Evolutionary conservation across 2,888 invertebrate genomes (phyloP), one percentile per base, ranked within the genome.

Genomic region (Philhelius pedissequus): DNA sequence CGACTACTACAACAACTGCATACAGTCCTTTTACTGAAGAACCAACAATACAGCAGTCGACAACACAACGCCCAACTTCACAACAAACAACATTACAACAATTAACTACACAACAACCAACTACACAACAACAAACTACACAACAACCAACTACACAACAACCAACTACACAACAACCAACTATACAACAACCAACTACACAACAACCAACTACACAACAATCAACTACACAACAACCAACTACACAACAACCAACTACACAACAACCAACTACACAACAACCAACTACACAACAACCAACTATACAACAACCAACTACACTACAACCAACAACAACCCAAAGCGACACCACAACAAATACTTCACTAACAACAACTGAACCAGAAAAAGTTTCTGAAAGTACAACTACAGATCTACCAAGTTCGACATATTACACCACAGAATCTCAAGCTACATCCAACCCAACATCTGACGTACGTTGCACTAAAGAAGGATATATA

Each of bases 401-500:
- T n/a, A 22, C 80, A 43, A 75, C 76, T 22, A 71, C 70, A 32
- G 22, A 58, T 52, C 54, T 13, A n/a, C 56, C 78, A 18, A 74
- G 62, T 9, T 68, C 80, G 4, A 76, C 76, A 3, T 69, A 56
- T 7, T 52, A 82, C 1, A 73, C 84, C 4, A 86, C 87, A 0
- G 82, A 86, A 52, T 76, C 88, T 2, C 82, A 69, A 3, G 50
- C 70, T 15, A 71, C 80, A 54, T 62, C 82, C 15, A 82, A 78
- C 38, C 82, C 82, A 32, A 62, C 87, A 11, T 66, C 86, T 0
- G 83, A 70, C 52, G 87, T 78, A 88, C 92, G 88, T 52, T 93
- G 93, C 56, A 88, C 66, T 4, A 77, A 87, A 1, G 92, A 92
- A 66, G 93, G 93, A 35, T 93, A 92, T 81, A 87, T 92, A 35